These are phyloP conservation scores for Tauraco hartlaubi DNA, from an alignment of 2,797 vertebrate species.

Conservation along the genomic window DNA sequence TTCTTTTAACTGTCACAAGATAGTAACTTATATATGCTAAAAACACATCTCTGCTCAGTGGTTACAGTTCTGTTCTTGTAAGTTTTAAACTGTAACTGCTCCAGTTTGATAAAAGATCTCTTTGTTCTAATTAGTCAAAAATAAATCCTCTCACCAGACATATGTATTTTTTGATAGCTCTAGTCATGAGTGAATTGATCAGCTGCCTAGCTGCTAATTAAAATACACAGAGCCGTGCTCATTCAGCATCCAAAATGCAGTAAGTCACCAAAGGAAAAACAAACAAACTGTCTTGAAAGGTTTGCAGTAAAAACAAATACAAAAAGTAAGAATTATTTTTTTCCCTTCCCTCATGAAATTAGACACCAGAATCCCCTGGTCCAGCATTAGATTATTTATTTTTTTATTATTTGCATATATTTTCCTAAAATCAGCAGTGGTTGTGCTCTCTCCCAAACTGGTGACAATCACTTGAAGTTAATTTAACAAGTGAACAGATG, in stretches of 20 bases:
- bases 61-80: not conserved
- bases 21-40: not conserved
- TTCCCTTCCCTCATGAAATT: accelerated
- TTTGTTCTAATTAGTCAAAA: not conserved
- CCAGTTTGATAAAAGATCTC: not conserved
- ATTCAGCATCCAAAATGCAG: not conserved
- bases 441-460: not conserved
- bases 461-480: not conserved
- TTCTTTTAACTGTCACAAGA: not conserved
- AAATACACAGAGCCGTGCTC: not conserved
- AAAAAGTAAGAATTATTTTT: not conserved
- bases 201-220: not conserved
- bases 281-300: not conserved
- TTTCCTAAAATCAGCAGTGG: not conserved
- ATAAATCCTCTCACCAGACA: not conserved
- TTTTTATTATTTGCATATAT: not conserved
- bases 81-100: not conserved
- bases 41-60: not conserved
- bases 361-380: not conserved
- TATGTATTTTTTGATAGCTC: not conserved
- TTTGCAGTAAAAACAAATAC: not conserved
- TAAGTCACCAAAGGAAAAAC: not conserved
- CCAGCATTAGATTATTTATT: not conserved
- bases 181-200: not conserved
- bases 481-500: accelerated